A percentile compares a stretch with the other conserved stretches of the same genome.
Conservation (phyloP, 2,797 vertebrate species). For the Onychomys torridus region DNA sequence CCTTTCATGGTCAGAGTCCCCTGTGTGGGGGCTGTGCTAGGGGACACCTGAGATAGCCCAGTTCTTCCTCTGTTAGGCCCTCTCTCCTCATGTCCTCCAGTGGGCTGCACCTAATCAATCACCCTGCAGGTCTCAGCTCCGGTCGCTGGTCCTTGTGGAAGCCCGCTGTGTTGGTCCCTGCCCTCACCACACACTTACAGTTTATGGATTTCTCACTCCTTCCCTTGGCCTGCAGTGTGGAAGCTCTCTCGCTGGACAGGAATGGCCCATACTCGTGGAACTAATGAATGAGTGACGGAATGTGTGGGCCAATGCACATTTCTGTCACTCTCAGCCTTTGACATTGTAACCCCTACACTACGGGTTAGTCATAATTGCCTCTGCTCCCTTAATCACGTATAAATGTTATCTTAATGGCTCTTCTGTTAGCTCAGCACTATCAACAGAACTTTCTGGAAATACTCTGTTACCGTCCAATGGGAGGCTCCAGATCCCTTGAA, state of each 20-base stretch:
- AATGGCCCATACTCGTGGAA: neutral
- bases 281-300: neutral
- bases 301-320: neutral
- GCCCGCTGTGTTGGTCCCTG: too few relatives aligned
- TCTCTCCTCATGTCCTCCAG: neutral
- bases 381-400: neutral
- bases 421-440: neutral
- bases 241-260: neutral
- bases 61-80: neutral
- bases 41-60: neutral
- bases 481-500: neutral
- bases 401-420: neutral
- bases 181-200: neutral
- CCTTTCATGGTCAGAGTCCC: neutral
- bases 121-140: neutral
- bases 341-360: too few relatives aligned
- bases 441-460: neutral
- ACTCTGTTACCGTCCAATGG: neutral
- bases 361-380: neutral
- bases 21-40: rapidly evolving
- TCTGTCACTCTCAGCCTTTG: neutral
- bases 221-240: neutral
- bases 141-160: neutral
- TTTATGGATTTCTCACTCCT: neutral
- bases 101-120: neutral